Conservation (phyloP, 2,888 invertebrate genomes). For the Sicus ferrugineus region DNA sequence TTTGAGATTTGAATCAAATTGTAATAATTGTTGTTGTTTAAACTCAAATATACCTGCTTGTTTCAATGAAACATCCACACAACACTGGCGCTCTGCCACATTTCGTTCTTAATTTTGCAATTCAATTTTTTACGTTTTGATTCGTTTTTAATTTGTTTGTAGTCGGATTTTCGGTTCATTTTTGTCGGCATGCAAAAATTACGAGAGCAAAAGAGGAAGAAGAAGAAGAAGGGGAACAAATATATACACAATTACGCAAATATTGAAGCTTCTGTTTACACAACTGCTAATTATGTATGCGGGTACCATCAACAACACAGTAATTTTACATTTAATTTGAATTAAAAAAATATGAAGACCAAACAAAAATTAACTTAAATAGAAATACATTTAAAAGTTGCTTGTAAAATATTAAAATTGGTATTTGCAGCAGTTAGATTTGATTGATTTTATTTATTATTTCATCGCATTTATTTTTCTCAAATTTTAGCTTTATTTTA, state of each 20-base stretch:
- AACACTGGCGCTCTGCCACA: constrained; percentile 59
- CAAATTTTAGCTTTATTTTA: background rate
- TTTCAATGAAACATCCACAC: constrained; percentile 58
- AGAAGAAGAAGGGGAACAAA: background rate
- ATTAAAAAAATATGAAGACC: background rate
- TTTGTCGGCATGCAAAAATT: constrained; percentile 19
- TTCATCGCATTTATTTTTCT: background rate
- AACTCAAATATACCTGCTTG: too few relatives aligned
- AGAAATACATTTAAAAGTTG: background rate
- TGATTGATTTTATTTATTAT: background rate
- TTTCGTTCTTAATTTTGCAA: constrained; percentile 56
- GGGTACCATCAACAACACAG: too few relatives aligned
- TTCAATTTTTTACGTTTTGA: too few relatives aligned
- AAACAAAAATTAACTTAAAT: background rate
- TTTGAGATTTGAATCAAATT: too few relatives aligned
- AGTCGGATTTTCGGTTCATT: background rate
- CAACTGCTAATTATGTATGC: too few relatives aligned
- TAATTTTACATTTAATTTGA: too few relatives aligned
- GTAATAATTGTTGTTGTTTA: too few relatives aligned
- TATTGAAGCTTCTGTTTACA: too few relatives aligned
- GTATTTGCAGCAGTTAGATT: background rate
- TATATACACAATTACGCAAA: background rate
- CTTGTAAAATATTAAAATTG: background rate
- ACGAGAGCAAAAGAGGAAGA: background rate
- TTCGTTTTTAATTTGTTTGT: too few relatives aligned